Percentiles rank a stretch among this genome's conserved stretches.
Conservation (phyloP, 2,113 vertebrate genomes). For the Hucho hucho region DNA sequence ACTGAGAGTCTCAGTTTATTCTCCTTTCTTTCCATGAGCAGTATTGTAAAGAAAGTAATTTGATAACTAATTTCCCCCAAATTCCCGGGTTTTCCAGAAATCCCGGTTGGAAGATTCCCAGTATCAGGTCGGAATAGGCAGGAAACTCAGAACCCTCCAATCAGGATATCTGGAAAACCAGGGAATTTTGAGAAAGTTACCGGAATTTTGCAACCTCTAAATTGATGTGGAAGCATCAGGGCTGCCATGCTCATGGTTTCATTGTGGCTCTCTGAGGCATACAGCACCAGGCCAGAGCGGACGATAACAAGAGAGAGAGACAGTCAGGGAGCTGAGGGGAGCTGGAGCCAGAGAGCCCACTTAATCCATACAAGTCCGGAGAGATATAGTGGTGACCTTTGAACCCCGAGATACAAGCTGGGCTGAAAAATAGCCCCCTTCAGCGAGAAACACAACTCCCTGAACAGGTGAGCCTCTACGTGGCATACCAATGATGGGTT, state of each 20-base stretch:
- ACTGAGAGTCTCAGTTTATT: background rate
- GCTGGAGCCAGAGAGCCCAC: slow-evolving; percentile 5
- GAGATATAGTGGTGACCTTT: slow-evolving; percentile 22
- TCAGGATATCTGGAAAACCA: too few relatives aligned
- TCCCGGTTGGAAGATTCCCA: too few relatives aligned
- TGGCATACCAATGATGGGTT: slow-evolving; percentile 28
- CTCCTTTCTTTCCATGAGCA: background rate
- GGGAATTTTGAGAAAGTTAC: too few relatives aligned
- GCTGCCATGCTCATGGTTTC: background rate
- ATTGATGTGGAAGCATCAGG: too few relatives aligned
- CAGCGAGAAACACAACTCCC: slow-evolving; percentile 20
- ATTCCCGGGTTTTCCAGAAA: too few relatives aligned
- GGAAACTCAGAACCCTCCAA: too few relatives aligned
- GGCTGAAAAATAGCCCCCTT: slow-evolving; percentile 22
- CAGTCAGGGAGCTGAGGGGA: background rate
- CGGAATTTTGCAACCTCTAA: too few relatives aligned
- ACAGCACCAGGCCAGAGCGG: slow-evolving; percentile 42
- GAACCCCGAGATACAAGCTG: slow-evolving; percentile 10
- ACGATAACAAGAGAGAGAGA: background rate
- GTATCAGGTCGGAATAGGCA: too few relatives aligned
- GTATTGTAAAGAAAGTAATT: too few relatives aligned
- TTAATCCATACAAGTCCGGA: slow-evolving; percentile 22
- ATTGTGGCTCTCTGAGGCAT: slow-evolving; percentile 55
- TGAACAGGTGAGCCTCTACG: slow-evolving; percentile 20
- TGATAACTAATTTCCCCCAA: too few relatives aligned